Evolutionary conservation across 2,113 vertebrate species (phyloP), one percentile per base, ranked within the genome.

Genomic region (Prionailurus viverrinus): DNA sequence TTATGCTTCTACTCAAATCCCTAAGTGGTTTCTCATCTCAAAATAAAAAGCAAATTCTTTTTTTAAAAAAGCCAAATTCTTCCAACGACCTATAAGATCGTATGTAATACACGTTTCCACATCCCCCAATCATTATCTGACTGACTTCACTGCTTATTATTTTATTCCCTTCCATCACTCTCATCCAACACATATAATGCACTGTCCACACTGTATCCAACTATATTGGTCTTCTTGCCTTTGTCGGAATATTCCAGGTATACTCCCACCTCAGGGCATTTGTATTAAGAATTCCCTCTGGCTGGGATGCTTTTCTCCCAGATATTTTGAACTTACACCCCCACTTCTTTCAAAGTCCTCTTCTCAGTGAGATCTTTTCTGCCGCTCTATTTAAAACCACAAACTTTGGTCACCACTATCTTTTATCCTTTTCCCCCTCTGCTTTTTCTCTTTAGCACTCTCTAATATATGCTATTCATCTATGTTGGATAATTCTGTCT

Each of bases 11-110:
- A 83, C 36, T 89, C 69, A 94, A 94, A 92, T 69, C 19, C 5
- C 66, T 69, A 21, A n/a, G n/a, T 48, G 1, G 1, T 66, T 79
- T 94, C 39, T 78, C 58, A 76, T 79, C 15, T 91, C 21, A 84
- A n/a, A 91, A 79, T 74, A 85, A 95, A 85, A 89, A 12, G 14
- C 55, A 53, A 71, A 80, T 80, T 65, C 19, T 94, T 73, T 13
- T 41, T 73, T 73, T 73, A 41, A 73, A 73, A 73, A 73, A 73
- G 71, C 21, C 23, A 76, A 76, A 76, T 76, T 76, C 39, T 76
- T 81, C 27, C 39, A 74, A 58, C 3, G 3, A 48, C 36, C 13
- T 94, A 21, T 7, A 74, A 69, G 31, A 69, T 55, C 86, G 29
- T 55, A 4, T 18, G 45, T 10, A 63, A 68, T 55, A 74, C 1